phyloP scores from a whole-genome alignment of 2,888 invertebrate species.

The Drosophila longiperda region DNA sequence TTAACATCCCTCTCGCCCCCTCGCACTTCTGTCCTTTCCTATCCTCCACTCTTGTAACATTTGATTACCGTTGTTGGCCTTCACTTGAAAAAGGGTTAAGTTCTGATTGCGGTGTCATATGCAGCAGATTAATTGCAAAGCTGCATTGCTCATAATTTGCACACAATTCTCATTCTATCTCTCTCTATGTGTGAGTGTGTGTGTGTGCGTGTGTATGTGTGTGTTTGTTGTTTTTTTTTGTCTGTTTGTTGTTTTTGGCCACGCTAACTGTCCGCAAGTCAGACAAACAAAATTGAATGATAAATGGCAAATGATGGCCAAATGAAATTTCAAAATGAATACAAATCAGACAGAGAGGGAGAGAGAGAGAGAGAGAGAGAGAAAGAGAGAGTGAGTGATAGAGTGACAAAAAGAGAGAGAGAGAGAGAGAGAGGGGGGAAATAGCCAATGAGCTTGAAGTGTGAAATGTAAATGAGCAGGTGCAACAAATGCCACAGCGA shows the following conservation, averaged over 20 bases:
- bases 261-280: slow-evolving; percentile 42
- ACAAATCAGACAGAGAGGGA: neutral
- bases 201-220: neutral
- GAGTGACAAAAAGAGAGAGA: too few relatives aligned
- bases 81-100: slow-evolving; percentile 66
- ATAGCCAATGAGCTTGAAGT: slow-evolving; percentile 15
- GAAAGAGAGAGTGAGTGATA: neutral
- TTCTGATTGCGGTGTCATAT: slow-evolving; percentile 79
- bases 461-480: slow-evolving; percentile 44
- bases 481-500: slow-evolving; percentile 14
- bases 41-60: slow-evolving; percentile 60
- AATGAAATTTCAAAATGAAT: slow-evolving; percentile 23
- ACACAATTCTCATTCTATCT: slow-evolving; percentile 10
- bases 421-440: neutral
- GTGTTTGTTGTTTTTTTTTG: neutral
- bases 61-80: slow-evolving; percentile 62
- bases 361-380: neutral
- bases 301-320: slow-evolving; percentile 50
- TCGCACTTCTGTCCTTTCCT: neutral
- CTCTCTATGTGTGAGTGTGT: neutral
- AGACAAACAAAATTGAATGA: slow-evolving; percentile 23
- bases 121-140: slow-evolving; percentile 77
- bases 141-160: slow-evolving; percentile 78
- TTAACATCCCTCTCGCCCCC: neutral
- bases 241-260: slow-evolving; percentile 16